phyloP scores from a whole-genome alignment of 2,888 invertebrate genomes.

The Archips xylosteana region DNA sequence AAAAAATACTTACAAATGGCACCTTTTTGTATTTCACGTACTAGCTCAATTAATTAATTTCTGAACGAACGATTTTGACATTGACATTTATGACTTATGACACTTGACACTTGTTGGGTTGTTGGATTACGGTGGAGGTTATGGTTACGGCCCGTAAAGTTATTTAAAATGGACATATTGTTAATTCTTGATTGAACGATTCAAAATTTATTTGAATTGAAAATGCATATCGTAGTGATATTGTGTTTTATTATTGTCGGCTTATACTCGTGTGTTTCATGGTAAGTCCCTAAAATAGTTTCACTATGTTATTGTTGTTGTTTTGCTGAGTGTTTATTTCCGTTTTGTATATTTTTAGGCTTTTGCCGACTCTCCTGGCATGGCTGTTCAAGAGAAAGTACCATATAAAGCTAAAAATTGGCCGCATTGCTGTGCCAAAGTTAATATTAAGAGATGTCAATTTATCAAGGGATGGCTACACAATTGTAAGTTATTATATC shows the following conservation, averaged over 20 bases:
- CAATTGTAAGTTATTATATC: slow-evolving; percentile 85
- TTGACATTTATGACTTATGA: slow-evolving; percentile 23
- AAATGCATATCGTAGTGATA: slow-evolving; percentile 74
- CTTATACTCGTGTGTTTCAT: slow-evolving; percentile 87
- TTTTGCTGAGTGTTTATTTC: slow-evolving; percentile 59
- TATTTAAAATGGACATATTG: slow-evolving; percentile 36
- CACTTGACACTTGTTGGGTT: slow-evolving; percentile 38
- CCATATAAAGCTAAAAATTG: slow-evolving; percentile 92
- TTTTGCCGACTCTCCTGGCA: slow-evolving; percentile 91
- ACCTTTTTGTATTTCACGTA: background rate
- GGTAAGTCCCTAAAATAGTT: slow-evolving; percentile 74
- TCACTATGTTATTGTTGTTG: slow-evolving; percentile 48
- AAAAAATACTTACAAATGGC: background rate
- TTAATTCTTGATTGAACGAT: slow-evolving; percentile 17
- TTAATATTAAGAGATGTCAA: slow-evolving; percentile 92
- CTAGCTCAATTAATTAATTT: background rate
- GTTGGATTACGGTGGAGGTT: slow-evolving; percentile 24
- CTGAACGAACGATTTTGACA: slow-evolving; percentile 20
- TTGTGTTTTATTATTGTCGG: slow-evolving; percentile 69
- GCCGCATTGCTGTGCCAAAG: slow-evolving; percentile 92
- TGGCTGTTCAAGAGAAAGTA: slow-evolving; percentile 93
- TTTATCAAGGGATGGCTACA: slow-evolving; percentile 92
- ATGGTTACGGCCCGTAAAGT: slow-evolving; percentile 36
- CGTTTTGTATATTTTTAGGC: slow-evolving; percentile 82
- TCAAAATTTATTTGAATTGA: slow-evolving; percentile 18